Evolutionary conservation across 2,888 invertebrate genomes (phyloP).

Genomic region (Drepana falcataria): DNA sequence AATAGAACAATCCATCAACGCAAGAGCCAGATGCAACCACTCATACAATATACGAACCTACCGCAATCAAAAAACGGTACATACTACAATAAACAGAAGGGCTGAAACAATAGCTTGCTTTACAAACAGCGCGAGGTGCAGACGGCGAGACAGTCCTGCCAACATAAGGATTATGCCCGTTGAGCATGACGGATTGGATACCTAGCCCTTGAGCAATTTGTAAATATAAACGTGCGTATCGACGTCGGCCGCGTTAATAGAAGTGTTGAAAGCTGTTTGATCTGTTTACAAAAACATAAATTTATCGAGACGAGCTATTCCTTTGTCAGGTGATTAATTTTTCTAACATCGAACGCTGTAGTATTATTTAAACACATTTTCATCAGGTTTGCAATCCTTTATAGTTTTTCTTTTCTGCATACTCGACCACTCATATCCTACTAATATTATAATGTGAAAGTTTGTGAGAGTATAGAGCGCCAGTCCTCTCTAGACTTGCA

Average conservation of each 20-base stretch:
- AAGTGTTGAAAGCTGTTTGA: neutral
- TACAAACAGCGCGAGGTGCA: conserved; percentile 35
- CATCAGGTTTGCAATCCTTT: no score
- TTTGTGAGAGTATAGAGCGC: no score
- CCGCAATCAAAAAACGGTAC: conserved; percentile 19
- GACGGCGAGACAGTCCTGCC: conserved; percentile 9
- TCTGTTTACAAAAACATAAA: neutral
- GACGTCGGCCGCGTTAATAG: neutral
- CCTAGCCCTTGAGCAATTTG: neutral
- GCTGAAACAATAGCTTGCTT: conserved; percentile 33
- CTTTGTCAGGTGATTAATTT: no score
- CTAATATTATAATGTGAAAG: no score
- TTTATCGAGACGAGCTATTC: neutral
- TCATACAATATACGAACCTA: conserved; percentile 24
- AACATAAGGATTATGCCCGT: neutral
- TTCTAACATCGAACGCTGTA: no score
- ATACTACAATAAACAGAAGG: conserved; percentile 38
- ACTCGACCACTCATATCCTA: no score
- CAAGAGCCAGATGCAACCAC: conserved; percentile 17
- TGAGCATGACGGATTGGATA: neutral
- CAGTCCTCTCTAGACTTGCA: no score
- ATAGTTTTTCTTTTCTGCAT: no score
- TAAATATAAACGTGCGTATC: conserved; percentile 1
- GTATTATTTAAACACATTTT: no score
- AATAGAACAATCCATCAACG: conserved; percentile 8